Base-by-base conservation (phyloP, 1,140 invertebrate species). In the Drosophila ambigua region DNA sequence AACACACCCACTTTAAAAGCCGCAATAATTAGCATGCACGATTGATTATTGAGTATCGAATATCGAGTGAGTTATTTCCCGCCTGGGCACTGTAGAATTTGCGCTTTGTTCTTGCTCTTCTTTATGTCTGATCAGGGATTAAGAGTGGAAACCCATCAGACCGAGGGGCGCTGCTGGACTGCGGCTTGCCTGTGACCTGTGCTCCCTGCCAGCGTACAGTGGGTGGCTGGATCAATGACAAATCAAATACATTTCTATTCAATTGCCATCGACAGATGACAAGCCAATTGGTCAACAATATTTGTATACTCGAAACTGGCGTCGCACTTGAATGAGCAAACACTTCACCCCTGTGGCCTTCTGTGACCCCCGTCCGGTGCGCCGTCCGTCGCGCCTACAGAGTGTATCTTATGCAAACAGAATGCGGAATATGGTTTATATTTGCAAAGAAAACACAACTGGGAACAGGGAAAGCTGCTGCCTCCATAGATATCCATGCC, bases 21-120 rank as follows among this genome's bases (percentile, higher is more conserved):
- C 46, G 11, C 35, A 63, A 48, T 78, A 78, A 83, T 82, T 82
- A 57, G 64, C 60, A 78, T 82, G 74, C 69, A 63, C 79, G 52
- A 74, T 68, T 65, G 48, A 52, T 46, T 53, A n/a, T 63, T 11
- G 35, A 39, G 9, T 13, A 13, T 39, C 4, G 11, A 39, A 39
- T 13, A 39, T 39, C 35, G 35, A 39, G 2, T 11, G 11, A 39
- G 31, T 11, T 39, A 39, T 39, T 39, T 13, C 11, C 50, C 20
- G 41, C 63, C 63, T 11, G 20, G 15, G 35, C 4, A 13, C 11
- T 39, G 3, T 11, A 7, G 26, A 5, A 6, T 28, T 31, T 8
- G 20, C 15, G 31, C 9, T 35, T 35, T 35, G 3, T 35, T 35
- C 31, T 35, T 35, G 9, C 31, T 11, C 9, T 11, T 0, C 31